Evolutionary conservation across 2,797 vertebrate species (phyloP).

Genomic region (Macropus fuliginosus): DNA sequence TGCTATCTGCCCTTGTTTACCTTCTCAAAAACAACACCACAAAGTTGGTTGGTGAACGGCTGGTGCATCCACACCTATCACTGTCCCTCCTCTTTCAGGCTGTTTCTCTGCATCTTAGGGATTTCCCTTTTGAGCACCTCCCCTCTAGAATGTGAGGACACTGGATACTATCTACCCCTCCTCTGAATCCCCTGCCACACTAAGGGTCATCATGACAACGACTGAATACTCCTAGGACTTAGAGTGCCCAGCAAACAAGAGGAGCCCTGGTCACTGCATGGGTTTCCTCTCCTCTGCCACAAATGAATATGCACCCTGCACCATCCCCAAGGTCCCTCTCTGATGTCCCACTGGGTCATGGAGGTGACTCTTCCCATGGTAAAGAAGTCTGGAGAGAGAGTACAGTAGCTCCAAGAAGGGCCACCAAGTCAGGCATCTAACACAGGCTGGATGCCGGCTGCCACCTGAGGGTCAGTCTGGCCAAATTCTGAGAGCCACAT

Average conservation of each 20-base stretch:
- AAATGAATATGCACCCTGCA: no score
- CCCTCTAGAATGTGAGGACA: no score
- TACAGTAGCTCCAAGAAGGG: background rate
- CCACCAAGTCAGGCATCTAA: background rate
- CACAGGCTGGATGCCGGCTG: background rate
- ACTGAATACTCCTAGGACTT: no score
- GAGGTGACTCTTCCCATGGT: background rate
- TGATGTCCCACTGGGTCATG: background rate
- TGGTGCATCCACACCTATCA: background rate
- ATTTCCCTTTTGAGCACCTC: no score
- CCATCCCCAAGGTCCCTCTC: background rate
- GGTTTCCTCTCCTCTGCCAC: no score
- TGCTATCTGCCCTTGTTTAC: background rate
- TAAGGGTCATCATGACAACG: no score
- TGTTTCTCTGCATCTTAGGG: no score
- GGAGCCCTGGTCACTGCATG: background rate
- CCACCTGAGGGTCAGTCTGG: no score
- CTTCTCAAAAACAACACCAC: background rate
- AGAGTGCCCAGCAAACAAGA: no score
- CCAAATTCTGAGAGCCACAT: background rate
- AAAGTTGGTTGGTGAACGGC: background rate
- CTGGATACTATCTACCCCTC: no score
- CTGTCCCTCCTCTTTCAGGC: no score
- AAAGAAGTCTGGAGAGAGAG: background rate
- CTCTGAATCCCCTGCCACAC: no score